phyloP scores from a whole-genome alignment of 2,797 vertebrate species.

The Rhabdophis nuchalis region DNA sequence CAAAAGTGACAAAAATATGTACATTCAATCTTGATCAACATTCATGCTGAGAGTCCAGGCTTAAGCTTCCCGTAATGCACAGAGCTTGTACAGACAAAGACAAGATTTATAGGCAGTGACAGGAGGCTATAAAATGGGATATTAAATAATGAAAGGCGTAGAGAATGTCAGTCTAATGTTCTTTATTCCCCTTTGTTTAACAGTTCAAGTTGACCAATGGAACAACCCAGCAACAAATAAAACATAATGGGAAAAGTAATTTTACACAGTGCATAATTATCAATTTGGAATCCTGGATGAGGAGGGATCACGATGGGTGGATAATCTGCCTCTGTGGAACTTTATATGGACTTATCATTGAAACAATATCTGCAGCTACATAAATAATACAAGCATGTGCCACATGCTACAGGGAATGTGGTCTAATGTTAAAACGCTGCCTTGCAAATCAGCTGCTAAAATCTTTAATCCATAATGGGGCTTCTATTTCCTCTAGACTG shows the following conservation, averaged over 20 bases:
- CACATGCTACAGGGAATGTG: background rate
- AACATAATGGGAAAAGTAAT: slow-evolving; percentile 3
- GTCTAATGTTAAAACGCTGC: background rate
- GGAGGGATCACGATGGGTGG: background rate
- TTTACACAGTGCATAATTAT: slow-evolving; percentile 34
- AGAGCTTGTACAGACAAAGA: background rate
- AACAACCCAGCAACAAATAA: background rate
- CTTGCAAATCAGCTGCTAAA: background rate
- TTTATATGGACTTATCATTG: slow-evolving; percentile 19
- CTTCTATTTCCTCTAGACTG: background rate
- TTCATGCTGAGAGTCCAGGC: background rate
- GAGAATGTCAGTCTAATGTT: slow-evolving; percentile 1
- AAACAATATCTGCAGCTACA: slow-evolving; percentile 7
- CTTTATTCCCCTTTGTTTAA: slow-evolving; percentile 14
- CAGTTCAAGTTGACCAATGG: background rate
- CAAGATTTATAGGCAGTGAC: slow-evolving; percentile 1
- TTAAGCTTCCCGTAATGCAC: background rate
- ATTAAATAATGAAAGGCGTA: background rate
- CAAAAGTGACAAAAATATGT: background rate
- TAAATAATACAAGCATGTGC: background rate
- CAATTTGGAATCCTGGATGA: slow-evolving; percentile 22
- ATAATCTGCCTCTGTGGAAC: slow-evolving; percentile 13
- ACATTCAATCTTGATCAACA: background rate
- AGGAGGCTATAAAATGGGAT: slow-evolving; percentile 10
- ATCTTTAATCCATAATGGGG: background rate